Percentiles rank a stretch among this genome's conserved stretches.
These are phyloP conservation scores for Malurus cyaneus DNA, from an alignment of 2,113 vertebrate species.

Conservation along the genomic window DNA sequence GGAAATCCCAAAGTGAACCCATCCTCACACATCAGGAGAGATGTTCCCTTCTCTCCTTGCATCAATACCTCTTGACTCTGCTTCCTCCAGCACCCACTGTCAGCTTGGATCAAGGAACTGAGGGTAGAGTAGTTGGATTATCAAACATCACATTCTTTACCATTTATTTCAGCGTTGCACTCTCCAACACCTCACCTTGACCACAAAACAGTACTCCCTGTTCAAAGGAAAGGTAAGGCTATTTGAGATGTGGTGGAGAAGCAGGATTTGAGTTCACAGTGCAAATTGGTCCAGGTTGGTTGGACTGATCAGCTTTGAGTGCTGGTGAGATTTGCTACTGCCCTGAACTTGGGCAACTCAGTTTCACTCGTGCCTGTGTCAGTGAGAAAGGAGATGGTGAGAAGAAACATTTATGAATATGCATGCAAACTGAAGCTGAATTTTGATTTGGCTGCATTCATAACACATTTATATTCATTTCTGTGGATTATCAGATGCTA, in stretches of 20 bases:
- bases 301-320: neutral
- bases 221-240: neutral
- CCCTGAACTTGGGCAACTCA: neutral
- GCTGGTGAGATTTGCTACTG: neutral
- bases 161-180: neutral
- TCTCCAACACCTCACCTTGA: neutral
- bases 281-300: neutral
- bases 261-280: neutral
- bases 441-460: conserved; percentile 48
- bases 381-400: neutral
- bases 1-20: neutral
- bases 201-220: neutral
- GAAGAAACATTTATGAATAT: conserved; percentile 1
- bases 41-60: neutral
- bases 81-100: neutral
- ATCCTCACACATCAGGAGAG: neutral
- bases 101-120: neutral
- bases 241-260: neutral
- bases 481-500: conserved; percentile 8
- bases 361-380: neutral
- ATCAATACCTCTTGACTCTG: neutral
- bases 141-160: neutral
- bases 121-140: neutral
- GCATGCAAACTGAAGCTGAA: neutral
- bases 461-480: conserved; percentile 37